Conservation (phyloP, 2,888 invertebrate species). For the Xestia xanthographa region DNA sequence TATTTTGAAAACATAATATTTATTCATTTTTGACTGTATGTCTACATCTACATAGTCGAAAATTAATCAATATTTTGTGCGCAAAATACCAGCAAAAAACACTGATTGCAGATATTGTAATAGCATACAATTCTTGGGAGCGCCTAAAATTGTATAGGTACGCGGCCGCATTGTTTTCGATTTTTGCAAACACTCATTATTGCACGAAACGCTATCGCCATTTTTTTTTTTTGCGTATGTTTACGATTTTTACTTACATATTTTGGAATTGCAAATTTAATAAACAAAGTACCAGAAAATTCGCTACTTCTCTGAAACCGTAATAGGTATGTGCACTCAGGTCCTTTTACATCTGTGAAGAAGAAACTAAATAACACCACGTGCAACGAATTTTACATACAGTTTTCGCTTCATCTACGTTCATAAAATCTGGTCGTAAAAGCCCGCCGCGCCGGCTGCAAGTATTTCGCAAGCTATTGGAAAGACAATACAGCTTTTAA, state of each 20-base stretch:
- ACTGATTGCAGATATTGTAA: background rate
- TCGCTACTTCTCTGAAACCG: background rate
- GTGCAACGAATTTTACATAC: background rate
- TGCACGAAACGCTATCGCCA: background rate
- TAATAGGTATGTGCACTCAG: background rate
- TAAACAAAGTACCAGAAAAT: background rate
- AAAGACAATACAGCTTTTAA: background rate
- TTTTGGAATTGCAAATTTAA: background rate
- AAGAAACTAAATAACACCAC: background rate
- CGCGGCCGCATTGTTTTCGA: background rate
- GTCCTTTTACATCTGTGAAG: background rate
- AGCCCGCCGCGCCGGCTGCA: background rate
- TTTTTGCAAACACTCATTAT: constrained; percentile 8
- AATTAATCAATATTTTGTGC: too few species aligned
- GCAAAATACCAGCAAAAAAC: constrained; percentile 8
- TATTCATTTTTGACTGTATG: too few species aligned
- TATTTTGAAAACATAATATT: background rate
- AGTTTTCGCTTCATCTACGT: background rate
- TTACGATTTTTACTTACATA: background rate
- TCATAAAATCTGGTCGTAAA: background rate
- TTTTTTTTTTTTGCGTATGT: background rate
- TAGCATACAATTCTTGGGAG: background rate
- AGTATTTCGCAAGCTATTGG: background rate
- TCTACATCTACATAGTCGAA: too few species aligned
- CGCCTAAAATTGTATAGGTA: background rate